Percentiles rank a stretch among this genome's conserved stretches.
Evolutionary conservation across 2,888 invertebrate genomes (phyloP).

Genomic region (Lydus trimaculatus): DNA sequence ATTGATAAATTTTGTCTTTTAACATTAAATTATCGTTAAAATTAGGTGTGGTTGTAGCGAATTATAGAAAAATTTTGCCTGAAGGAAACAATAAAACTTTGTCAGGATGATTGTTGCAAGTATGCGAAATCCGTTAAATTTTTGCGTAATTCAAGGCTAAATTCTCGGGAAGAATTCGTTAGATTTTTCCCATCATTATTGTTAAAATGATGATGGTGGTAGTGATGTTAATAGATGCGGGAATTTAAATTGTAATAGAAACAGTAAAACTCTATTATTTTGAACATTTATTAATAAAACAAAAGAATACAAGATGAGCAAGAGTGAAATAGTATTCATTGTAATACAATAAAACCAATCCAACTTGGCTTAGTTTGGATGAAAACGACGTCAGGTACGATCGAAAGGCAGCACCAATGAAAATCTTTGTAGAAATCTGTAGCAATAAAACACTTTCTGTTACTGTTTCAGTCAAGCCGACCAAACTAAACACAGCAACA

Average conservation of each 20-base stretch:
- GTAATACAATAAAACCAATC: too few relatives aligned
- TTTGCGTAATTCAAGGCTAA: background rate
- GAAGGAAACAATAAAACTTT: background rate
- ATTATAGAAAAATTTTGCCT: background rate
- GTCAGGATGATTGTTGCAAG: background rate
- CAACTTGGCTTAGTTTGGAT: too few relatives aligned
- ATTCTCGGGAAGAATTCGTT: background rate
- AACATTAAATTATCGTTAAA: background rate
- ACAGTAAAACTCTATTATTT: background rate
- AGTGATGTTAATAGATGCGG: background rate
- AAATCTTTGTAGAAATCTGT: too few relatives aligned
- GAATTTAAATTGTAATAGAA: background rate
- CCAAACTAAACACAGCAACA: too few relatives aligned
- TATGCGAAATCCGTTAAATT: conserved; percentile 4
- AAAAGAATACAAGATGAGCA: background rate
- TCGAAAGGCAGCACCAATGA: too few relatives aligned
- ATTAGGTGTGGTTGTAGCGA: background rate
- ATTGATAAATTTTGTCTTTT: background rate
- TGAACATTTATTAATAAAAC: background rate
- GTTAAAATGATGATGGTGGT: background rate
- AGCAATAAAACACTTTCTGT: too few relatives aligned
- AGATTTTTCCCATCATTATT: background rate
- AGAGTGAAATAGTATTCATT: too few relatives aligned
- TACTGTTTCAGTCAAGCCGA: too few relatives aligned
- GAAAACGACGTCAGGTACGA: too few relatives aligned